A percentile compares a stretch with the other conserved stretches of the same genome.
These are phyloP conservation scores for Lithophane semibrunnea DNA, from an alignment of 2,888 invertebrate genomes.

Conservation along the genomic window DNA sequence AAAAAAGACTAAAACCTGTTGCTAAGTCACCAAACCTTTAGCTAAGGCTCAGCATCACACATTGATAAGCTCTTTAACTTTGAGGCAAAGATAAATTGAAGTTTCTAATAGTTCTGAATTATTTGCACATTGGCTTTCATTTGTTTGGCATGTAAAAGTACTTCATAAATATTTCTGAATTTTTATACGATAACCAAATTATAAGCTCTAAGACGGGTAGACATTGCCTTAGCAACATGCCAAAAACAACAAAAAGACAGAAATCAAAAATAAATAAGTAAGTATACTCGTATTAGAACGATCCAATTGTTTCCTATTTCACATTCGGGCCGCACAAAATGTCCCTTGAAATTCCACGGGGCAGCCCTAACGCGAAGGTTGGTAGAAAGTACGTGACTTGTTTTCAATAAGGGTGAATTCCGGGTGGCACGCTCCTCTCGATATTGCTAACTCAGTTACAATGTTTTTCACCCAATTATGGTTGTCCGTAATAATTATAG, in stretches of 20 bases:
- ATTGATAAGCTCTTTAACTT: slow-evolving; percentile 15
- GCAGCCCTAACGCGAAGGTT: slow-evolving; percentile 71
- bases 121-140: neutral
- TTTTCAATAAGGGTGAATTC: slow-evolving; percentile 73
- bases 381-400: slow-evolving; percentile 75
- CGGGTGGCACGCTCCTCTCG: slow-evolving; percentile 69
- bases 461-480: slow-evolving; percentile 78
- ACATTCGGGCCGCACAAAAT: slow-evolving; percentile 75
- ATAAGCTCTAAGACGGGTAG: neutral
- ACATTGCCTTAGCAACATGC: neutral
- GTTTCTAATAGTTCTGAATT: slow-evolving; percentile 7
- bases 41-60: neutral
- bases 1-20: slow-evolving; percentile 17
- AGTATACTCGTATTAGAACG: slow-evolving; percentile 47
- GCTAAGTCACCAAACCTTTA: slow-evolving; percentile 20
- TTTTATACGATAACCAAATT: neutral
- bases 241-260: neutral
- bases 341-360: slow-evolving; percentile 71
- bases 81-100: neutral
- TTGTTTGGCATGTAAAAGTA: slow-evolving; percentile 1
- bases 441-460: slow-evolving; percentile 77
- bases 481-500: slow-evolving; percentile 71
- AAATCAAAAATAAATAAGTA: neutral
- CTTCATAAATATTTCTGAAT: neutral
- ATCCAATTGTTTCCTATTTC: slow-evolving; percentile 73